Conservation (phyloP, 2,113 vertebrate genomes). For the Solenodon paradoxus region DNA sequence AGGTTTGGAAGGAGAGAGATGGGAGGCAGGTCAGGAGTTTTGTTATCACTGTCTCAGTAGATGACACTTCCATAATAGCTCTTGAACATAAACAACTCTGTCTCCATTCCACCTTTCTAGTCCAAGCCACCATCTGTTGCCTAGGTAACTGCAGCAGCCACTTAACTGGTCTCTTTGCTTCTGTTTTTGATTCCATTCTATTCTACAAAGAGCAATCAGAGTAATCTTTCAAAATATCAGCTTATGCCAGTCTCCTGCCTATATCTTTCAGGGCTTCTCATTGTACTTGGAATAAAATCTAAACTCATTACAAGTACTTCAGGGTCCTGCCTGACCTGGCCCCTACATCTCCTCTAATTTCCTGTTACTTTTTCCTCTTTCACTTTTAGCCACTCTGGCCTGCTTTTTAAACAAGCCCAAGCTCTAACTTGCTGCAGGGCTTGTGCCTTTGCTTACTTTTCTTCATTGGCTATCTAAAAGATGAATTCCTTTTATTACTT, state of each 20-base stretch:
- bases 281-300: conserved; percentile 21
- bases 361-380: background rate
- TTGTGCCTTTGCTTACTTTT: background rate
- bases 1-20: background rate
- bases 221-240: conserved; percentile 38
- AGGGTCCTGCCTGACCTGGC: background rate
- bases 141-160: conserved; percentile 7
- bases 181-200: background rate
- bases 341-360: background rate
- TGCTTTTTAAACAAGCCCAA: conserved; percentile 15
- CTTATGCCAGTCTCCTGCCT: conserved; percentile 12
- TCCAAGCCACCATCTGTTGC: conserved; percentile 21
- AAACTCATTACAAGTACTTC: background rate
- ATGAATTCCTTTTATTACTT: background rate
- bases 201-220: background rate
- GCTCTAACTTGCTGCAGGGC: background rate
- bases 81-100: conserved; percentile 5
- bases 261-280: background rate
- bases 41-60: conserved; percentile 1
- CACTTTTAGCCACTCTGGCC: background rate
- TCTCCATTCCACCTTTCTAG: background rate
- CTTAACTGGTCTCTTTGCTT: conserved; percentile 14
- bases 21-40: conserved; percentile 6
- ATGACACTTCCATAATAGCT: background rate
- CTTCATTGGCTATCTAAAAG: background rate